These are phyloP conservation scores for Lagocephalus sceleratus DNA, from an alignment of 2,797 vertebrate genomes.

Conservation along the genomic window DNA sequence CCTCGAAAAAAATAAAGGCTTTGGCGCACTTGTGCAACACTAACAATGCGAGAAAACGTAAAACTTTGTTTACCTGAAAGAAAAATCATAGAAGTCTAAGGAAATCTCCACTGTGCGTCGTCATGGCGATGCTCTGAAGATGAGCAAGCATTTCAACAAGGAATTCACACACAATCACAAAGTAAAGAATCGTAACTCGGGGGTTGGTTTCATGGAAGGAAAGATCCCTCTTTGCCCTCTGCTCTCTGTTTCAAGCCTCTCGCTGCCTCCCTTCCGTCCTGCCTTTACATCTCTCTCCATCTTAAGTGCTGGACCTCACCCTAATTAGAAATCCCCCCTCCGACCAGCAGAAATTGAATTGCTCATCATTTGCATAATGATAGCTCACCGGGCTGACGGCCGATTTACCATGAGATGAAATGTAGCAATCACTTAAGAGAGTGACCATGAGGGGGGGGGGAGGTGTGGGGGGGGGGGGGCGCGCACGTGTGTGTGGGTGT, in stretches of 20 bases:
- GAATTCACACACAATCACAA: conserved; percentile 11
- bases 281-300: conserved; percentile 64
- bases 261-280: conserved; percentile 27
- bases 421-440: conserved; percentile 77
- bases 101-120: conserved; percentile 3
- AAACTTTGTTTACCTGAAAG: too few relatives aligned
- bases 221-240: conserved; percentile 23
- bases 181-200: conserved; percentile 45
- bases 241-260: conserved; percentile 6
- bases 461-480: conserved; percentile 14
- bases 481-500: too few relatives aligned
- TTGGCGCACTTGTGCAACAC: too few relatives aligned
- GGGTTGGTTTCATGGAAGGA: conserved; percentile 55
- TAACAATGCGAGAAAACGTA: too few relatives aligned
- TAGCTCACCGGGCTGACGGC: conserved; percentile 68
- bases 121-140: conserved; percentile 5
- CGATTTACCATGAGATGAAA: conserved; percentile 74
- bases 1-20: too few relatives aligned
- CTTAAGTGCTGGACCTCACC: conserved; percentile 66
- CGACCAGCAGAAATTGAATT: conserved; percentile 77
- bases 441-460: conserved; percentile 64
- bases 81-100: neutral
- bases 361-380: conserved; percentile 78
- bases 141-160: conserved; percentile 3
- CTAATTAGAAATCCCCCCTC: conserved; percentile 77